Evolutionary conservation across 1,140 invertebrate species (phyloP).

Genomic region (Bombus affinis): DNA sequence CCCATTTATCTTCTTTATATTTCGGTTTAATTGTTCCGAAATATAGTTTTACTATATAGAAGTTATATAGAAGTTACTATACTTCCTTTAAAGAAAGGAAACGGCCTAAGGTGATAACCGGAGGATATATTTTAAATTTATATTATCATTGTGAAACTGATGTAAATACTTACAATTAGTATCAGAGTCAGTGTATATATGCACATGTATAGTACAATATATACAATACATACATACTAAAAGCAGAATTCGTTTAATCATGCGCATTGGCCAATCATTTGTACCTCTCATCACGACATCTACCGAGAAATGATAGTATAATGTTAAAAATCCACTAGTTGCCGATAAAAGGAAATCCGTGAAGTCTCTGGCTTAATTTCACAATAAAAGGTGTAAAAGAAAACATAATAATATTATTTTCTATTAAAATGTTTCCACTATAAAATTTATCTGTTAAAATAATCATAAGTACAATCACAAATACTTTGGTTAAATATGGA

Average conservation of each 20-base stretch:
- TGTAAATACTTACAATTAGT: background rate
- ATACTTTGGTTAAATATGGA: background rate
- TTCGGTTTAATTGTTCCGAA: background rate
- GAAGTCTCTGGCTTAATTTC: constrained; percentile 57
- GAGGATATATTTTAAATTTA: background rate
- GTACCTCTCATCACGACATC: constrained; percentile 57
- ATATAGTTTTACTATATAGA: no score
- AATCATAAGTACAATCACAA: background rate
- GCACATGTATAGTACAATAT: background rate
- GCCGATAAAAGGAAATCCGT: constrained; percentile 79
- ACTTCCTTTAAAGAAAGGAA: background rate
- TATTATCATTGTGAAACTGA: background rate
- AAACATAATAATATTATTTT: constrained; percentile 2
- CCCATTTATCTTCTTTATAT: background rate
- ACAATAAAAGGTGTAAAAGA: constrained; percentile 54
- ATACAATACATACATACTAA: background rate
- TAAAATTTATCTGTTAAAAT: constrained; percentile 46
- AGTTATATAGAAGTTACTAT: no score
- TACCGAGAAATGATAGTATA: constrained; percentile 43
- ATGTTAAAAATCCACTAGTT: constrained; percentile 67
- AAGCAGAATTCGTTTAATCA: constrained; percentile 34
- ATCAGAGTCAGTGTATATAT: no score
- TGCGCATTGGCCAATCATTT: constrained; percentile 39
- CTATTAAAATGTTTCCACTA: background rate
- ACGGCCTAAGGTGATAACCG: background rate